Percentiles rank a stretch among this genome's conserved stretches.
phyloP scores from a whole-genome alignment of 2,797 vertebrate genomes.

The Rhinella marina region DNA sequence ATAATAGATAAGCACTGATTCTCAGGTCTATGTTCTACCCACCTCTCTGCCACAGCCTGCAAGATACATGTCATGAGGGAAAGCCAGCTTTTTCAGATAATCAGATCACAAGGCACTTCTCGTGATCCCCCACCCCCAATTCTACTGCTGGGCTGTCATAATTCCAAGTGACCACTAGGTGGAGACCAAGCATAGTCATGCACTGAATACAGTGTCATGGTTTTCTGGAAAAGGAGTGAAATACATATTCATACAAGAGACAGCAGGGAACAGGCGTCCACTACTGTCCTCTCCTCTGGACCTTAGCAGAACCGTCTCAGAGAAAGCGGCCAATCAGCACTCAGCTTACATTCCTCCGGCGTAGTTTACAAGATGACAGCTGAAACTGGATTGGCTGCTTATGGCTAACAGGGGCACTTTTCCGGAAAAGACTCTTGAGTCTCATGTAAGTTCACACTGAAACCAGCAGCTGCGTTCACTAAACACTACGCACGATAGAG shows the following conservation, averaged over 20 bases:
- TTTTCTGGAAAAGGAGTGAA: no score
- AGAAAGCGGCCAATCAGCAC: neutral
- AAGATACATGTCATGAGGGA: neutral
- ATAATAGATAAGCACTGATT: neutral
- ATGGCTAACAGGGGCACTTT: neutral
- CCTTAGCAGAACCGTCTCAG: neutral
- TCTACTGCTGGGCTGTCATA: constrained; percentile 1
- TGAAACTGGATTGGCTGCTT: neutral
- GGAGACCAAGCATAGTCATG: neutral
- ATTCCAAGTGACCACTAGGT: constrained; percentile 2
- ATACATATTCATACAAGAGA: neutral
- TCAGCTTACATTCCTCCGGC: neutral
- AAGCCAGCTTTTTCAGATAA: neutral
- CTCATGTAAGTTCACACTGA: neutral
- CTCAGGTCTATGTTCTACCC: neutral
- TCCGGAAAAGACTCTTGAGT: neutral
- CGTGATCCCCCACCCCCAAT: constrained; percentile 25
- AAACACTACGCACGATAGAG: neutral
- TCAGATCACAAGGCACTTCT: constrained; percentile 56
- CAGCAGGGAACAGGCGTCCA: neutral
- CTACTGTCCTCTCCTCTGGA: no score
- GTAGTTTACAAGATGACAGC: neutral
- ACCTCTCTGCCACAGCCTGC: neutral
- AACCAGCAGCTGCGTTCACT: neutral
- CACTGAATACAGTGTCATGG: neutral